Conservation (phyloP, 1,140 invertebrate species). For the Brachionus sp. region DNA sequence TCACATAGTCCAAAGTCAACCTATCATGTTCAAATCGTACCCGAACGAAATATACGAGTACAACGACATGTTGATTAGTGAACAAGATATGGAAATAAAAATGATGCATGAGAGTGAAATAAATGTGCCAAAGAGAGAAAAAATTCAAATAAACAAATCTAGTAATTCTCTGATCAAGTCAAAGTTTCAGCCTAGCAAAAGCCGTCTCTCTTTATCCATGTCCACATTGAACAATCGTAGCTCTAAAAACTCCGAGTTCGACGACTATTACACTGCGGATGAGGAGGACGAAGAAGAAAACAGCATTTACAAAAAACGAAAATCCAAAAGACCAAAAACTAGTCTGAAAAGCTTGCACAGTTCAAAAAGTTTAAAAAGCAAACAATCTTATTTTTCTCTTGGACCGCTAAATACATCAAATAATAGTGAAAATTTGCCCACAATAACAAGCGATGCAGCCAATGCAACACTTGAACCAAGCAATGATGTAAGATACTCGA, state of each 20-base stretch:
- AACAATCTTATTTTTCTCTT: constrained; percentile 11
- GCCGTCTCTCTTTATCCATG: not conserved
- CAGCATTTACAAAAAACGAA: not conserved
- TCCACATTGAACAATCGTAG: not conserved
- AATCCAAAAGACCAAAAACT: not conserved
- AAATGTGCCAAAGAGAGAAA: not conserved
- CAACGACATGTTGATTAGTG: not conserved
- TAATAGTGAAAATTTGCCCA: not conserved
- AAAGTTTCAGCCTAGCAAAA: not conserved
- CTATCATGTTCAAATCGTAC: constrained; percentile 44
- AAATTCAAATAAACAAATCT: not conserved
- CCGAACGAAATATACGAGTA: constrained; percentile 17
- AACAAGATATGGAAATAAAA: not conserved
- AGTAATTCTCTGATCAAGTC: not conserved
- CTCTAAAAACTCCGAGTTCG: not conserved
- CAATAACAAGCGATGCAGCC: not conserved
- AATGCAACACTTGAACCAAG: not conserved
- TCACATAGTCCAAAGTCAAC: constrained; percentile 76
- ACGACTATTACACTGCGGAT: constrained; percentile 29
- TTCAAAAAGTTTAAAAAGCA: not conserved
- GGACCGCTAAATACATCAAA: not conserved
- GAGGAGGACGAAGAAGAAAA: not conserved
- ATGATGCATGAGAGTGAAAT: not conserved
- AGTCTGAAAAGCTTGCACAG: constrained; percentile 7
- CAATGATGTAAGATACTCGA: not conserved